Evolutionary conservation across 2,888 invertebrate genomes (phyloP), one percentile per base, ranked within the genome.

Genomic region (Chymomyza amoena): DNA sequence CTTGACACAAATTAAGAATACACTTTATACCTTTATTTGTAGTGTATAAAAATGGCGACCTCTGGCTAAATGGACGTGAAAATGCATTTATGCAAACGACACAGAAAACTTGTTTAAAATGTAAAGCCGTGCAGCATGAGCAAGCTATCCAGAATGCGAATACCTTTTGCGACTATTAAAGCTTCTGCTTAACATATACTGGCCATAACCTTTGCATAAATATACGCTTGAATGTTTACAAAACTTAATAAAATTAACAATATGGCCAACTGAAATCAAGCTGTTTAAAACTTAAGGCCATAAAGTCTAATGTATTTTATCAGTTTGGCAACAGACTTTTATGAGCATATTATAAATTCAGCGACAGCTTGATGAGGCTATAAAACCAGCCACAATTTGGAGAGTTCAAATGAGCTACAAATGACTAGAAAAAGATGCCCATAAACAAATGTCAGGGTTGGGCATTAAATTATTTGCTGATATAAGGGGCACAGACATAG

Each of bases 71-170:
- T 45, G 59, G 45, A 66, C 85, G 87, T 82, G 74, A 87, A 79
- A 78, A 87, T 83, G 87, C 78, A 83, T 84, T 87, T 83, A 83
- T 83, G 85, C 80, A 78, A 73, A 73, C 72, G 77, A 74, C 87
- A 79, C 76, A 76, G 79, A 61, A 75, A 72, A 76, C 74, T 82
- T 72, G 69, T 72, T 65, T 56, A 59, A 72, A 69, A 79, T 78
- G 39, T 65, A 71, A 78, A 45, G 82, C 73, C 82, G 13, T 13
- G 39, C 39, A 36, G 13, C 39, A 13, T 45, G 39, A 13, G 4
- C 39, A 0, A 45, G 6, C 39, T 45, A 45, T 13, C 13, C 39
- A 45, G 39, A 45, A 10, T 45, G 13, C 13, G 13, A 13, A 45
- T 15, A 45, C 13, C 13, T 45, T 45, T 13, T 9, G 36, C 36